Percentiles rank a stretch among this genome's conserved stretches.
Evolutionary conservation across 2,797 vertebrate genomes (phyloP).

Genomic region (Orestias chungarensis): DNA sequence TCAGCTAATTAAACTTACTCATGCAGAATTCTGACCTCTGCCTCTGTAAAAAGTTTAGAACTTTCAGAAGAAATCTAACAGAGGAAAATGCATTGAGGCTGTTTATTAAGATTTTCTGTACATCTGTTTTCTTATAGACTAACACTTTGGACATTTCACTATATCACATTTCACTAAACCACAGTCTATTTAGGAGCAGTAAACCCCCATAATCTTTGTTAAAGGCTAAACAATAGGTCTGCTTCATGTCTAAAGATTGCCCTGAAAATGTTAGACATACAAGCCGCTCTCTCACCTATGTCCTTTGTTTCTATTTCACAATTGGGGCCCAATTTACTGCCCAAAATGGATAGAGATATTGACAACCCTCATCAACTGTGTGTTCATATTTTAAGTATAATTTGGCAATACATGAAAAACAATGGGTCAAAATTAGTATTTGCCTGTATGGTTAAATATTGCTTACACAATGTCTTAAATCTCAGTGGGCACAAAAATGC

Average conservation of each 20-base stretch:
- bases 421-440: background rate
- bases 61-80: background rate
- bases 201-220: background rate
- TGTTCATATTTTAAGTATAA: background rate
- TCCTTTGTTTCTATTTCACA: background rate
- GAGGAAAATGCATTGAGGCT: background rate
- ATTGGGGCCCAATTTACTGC: background rate
- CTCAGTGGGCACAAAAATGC: background rate
- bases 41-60: background rate
- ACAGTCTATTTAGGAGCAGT: no score
- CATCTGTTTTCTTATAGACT: no score
- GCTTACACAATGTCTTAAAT: background rate
- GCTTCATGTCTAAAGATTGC: background rate
- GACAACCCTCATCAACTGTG: background rate
- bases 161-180: no score
- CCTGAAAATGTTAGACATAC: background rate
- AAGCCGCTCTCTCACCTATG: background rate
- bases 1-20: conserved; percentile 1
- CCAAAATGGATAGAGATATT: background rate
- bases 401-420: background rate
- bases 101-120: background rate
- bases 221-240: background rate
- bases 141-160: background rate
- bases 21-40: background rate
- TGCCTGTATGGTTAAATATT: background rate